Evolutionary conservation across 2,797 vertebrate species (phyloP).

Genomic region (Pseudocheirus occidentalis): DNA sequence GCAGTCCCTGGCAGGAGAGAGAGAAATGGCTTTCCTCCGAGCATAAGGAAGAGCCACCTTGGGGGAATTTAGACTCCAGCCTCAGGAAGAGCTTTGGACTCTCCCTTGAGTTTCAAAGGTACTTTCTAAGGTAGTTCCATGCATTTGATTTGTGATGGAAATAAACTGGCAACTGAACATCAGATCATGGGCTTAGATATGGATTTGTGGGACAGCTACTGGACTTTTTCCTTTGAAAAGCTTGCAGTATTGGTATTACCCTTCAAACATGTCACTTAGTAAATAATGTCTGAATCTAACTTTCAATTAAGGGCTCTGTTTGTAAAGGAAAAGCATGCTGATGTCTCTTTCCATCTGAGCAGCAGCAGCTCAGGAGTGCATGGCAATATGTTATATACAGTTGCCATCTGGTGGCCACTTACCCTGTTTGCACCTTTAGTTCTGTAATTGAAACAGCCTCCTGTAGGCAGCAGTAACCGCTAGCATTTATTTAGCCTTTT

Average conservation of each 20-base stretch:
- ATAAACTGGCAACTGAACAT: not conserved
- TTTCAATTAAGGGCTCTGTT: not conserved
- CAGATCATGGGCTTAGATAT: not conserved
- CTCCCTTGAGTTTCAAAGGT: not conserved
- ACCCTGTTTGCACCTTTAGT: not conserved
- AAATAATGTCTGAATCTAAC: not conserved
- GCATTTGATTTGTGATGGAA: not conserved
- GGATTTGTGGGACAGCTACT: not conserved
- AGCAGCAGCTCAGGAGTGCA: not conserved
- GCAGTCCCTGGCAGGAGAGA: not conserved
- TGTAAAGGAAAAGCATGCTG: not conserved
- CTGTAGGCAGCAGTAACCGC: not conserved
- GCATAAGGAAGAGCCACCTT: not conserved
- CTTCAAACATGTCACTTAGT: not conserved
- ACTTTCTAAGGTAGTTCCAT: not conserved
- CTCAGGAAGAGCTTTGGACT: not conserved
- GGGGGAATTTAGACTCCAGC: not conserved
- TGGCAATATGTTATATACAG: not conserved
- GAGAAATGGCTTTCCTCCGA: not conserved
- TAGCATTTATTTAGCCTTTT: not conserved
- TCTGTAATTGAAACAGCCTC: not conserved
- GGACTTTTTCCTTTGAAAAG: not conserved
- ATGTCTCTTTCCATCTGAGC: not conserved
- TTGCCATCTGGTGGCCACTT: conserved; percentile 3
- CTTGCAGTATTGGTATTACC: not conserved